Evolutionary conservation across 2,888 invertebrate genomes (phyloP).

Genomic region (Mimachlamys varia): DNA sequence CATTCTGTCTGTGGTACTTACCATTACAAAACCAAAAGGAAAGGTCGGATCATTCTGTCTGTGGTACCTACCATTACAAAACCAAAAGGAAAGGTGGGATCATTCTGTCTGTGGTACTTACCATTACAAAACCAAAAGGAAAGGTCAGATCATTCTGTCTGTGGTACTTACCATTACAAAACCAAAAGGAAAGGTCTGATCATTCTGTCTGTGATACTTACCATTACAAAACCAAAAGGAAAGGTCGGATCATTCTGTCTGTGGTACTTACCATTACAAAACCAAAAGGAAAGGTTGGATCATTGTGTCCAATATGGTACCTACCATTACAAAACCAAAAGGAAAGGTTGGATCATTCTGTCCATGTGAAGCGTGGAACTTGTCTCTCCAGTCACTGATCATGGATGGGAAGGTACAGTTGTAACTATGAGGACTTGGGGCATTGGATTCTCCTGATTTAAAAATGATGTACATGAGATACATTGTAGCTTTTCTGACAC

Average conservation of each 20-base stretch:
- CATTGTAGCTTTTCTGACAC: no score
- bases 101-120: no score
- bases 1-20: slow-evolving; percentile 38
- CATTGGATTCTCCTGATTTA: slow-evolving; percentile 69
- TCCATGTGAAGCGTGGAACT: slow-evolving; percentile 63
- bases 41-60: slow-evolving; percentile 65
- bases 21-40: slow-evolving; percentile 79
- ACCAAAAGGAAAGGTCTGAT: slow-evolving; percentile 73
- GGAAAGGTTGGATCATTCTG: slow-evolving; percentile 69
- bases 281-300: no score
- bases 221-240: no score
- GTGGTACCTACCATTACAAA: not conserved
- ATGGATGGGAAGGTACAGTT: slow-evolving; percentile 75
- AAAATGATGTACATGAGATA: not conserved
- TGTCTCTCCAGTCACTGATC: slow-evolving; percentile 74
- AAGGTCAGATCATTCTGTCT: not conserved
- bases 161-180: slow-evolving; percentile 73
- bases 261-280: no score
- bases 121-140: not conserved
- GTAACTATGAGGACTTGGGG: slow-evolving; percentile 62
- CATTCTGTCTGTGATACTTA: slow-evolving; percentile 56
- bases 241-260: no score
- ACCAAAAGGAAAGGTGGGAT: no score
- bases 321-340: slow-evolving; percentile 78
- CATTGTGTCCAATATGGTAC: not conserved